Percentiles rank a stretch among this genome's conserved stretches.
These are phyloP conservation scores for Noctua fimbriata DNA, from an alignment of 2,888 invertebrate genomes.

Conservation along the genomic window DNA sequence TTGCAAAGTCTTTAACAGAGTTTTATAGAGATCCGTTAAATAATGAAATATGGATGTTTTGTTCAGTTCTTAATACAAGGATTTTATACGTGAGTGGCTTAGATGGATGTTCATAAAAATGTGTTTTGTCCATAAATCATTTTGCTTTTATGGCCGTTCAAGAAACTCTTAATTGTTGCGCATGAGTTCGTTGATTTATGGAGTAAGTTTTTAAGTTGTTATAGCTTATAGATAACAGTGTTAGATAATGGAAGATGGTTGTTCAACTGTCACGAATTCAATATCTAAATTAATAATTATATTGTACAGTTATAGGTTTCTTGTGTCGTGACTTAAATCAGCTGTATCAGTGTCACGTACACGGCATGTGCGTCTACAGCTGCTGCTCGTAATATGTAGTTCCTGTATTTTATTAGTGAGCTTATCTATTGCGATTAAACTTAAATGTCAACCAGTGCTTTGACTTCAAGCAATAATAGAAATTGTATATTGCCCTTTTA, in stretches of 20 bases:
- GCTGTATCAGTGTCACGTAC: neutral
- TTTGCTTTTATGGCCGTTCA: slow-evolving; percentile 46
- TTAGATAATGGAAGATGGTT: slow-evolving; percentile 14
- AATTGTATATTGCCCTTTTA: neutral
- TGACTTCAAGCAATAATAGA: slow-evolving; percentile 12
- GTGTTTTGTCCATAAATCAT: slow-evolving; percentile 53
- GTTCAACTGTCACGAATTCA: slow-evolving; percentile 19
- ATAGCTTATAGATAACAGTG: slow-evolving; percentile 31
- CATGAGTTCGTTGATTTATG: slow-evolving; percentile 47
- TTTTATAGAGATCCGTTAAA: slow-evolving; percentile 54
- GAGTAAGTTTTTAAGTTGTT: slow-evolving; percentile 22
- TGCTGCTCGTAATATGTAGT: slow-evolving; percentile 11
- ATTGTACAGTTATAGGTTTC: neutral
- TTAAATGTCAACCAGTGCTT: slow-evolving; percentile 1
- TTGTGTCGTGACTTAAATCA: neutral
- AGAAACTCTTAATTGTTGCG: slow-evolving; percentile 47
- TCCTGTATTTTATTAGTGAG: slow-evolving; percentile 21
- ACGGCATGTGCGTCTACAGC: slow-evolving; percentile 5
- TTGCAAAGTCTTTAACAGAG: slow-evolving; percentile 53
- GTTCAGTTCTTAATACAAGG: slow-evolving; percentile 51
- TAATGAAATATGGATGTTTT: slow-evolving; percentile 64
- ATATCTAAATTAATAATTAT: slow-evolving; percentile 16
- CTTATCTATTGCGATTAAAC: slow-evolving; percentile 25
- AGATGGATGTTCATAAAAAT: slow-evolving; percentile 51
- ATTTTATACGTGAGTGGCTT: slow-evolving; percentile 51